Base-by-base conservation (phyloP, 2,797 vertebrate genomes). In the Megalops cyprinoides region DNA sequence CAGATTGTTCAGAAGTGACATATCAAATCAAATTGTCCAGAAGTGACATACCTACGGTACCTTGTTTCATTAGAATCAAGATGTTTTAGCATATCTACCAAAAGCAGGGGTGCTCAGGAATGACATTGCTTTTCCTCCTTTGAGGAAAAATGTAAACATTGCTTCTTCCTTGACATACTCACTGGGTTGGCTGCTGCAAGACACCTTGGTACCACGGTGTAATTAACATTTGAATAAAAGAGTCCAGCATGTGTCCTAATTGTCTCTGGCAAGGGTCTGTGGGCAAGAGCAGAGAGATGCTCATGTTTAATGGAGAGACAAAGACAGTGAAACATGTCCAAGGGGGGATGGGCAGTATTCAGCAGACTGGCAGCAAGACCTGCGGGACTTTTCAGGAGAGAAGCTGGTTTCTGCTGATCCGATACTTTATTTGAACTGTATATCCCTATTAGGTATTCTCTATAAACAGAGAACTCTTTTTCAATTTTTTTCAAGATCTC, bases 321-420 rank as follows among this genome's bases (percentile, higher is more conserved):
- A 15, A 65, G 60, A 28, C n/a, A 73, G 31, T 15, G 39, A 39
- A 20, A 42, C 15, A 12, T 14, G 12, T 2, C 51, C 2, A 18
- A 15, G 2, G 51, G 15, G 51, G 12, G 20, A 3, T 10, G 39
- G 18, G 10, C 34, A 73, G 67, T 37, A 20, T 73, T 10, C 46
- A 48, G 46, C 46, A 34, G 65, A 31, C 34, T 10, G 34, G 37
- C 3, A 37, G 69, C 18, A 18, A 73, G 39, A 73, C 34, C 69
- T 73, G 14, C 44, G 39, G 0, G 37, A 42, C 69, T 73, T 53
- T 18, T 53, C 53, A 39, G 69, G 20, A 73, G 31, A 51, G 12
- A 28, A 49, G 67, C 67, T 28, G 1, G 67, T 74, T 74, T 74
- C 71, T 74, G 71, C 44, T 74, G 71, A 76, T 55, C 14, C 55